phyloP scores from a whole-genome alignment of 2,888 invertebrate genomes.

The Ceramica pisi region DNA sequence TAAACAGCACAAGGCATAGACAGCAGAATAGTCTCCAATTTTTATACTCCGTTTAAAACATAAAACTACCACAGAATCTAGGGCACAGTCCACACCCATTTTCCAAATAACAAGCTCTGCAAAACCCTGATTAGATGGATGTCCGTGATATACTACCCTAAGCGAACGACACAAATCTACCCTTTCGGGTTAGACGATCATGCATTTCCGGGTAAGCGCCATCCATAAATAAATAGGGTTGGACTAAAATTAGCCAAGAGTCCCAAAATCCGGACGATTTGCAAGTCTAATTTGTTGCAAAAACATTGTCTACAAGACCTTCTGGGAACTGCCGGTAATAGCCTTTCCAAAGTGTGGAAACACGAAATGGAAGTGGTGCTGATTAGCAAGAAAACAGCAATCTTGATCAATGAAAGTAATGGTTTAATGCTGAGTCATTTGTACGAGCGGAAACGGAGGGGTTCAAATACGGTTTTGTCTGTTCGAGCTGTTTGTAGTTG shows the following conservation, averaged over 20 bases:
- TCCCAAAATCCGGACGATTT: conserved; percentile 31
- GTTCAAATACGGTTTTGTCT: neutral
- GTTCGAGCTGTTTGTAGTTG: neutral
- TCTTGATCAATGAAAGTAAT: conserved; percentile 17
- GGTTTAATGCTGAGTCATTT: conserved; percentile 9
- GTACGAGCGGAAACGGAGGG: neutral
- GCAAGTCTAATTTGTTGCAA: conserved; percentile 50
- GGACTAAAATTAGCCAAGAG: conserved; percentile 25
- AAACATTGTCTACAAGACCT: conserved; percentile 26
- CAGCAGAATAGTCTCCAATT: neutral
- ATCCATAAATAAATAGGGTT: conserved; percentile 54
- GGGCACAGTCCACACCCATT: conserved; percentile 1
- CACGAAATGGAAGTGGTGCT: neutral
- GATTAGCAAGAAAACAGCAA: neutral
- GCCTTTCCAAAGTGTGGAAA: conserved; percentile 13
- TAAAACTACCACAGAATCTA: neutral
- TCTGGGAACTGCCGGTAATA: conserved; percentile 19
- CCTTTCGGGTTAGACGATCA: conserved; percentile 45
- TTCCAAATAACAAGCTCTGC: conserved; percentile 31
- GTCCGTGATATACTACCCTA: conserved; percentile 38
- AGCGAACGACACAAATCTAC: conserved; percentile 41
- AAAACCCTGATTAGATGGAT: conserved; percentile 37
- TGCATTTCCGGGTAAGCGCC: conserved; percentile 45
- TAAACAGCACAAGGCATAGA: neutral
- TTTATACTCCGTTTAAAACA: neutral